Conservation (phyloP, 2,113 vertebrate species). For the Pangasianodon gigas region DNA sequence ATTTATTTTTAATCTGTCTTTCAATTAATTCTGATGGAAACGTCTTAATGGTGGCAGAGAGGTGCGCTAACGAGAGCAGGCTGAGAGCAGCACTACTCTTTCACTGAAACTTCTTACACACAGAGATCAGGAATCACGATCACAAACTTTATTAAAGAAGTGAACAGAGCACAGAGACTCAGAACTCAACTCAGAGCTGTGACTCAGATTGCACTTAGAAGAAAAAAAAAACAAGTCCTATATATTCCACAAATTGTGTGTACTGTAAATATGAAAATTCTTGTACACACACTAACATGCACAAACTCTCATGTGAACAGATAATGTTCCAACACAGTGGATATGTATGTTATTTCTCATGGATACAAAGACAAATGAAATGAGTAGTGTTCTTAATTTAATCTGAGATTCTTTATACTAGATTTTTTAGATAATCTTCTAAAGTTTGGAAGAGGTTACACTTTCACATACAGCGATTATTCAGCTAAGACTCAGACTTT, state of each 20-base stretch:
- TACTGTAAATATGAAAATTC: neutral
- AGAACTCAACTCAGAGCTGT: neutral
- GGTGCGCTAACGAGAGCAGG: constrained; percentile 82
- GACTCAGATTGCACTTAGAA: neutral
- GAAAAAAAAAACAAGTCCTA: neutral
- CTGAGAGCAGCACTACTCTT: neutral
- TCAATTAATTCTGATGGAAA: constrained; percentile 98
- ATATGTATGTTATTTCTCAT: neutral
- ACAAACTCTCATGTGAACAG: neutral
- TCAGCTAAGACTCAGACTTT: neutral
- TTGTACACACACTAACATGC: too few species aligned
- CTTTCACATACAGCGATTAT: neutral
- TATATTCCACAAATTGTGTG: neutral
- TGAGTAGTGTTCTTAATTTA: neutral
- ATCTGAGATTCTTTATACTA: neutral
- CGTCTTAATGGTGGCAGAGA: constrained; percentile 95
- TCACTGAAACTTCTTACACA: neutral
- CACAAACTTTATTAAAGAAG: neutral
- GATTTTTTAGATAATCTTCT: neutral
- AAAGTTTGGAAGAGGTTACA: neutral
- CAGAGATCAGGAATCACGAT: neutral
- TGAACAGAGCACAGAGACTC: neutral
- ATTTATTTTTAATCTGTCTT: constrained; percentile 99
- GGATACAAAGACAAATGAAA: neutral
- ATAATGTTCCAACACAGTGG: neutral